Base-by-base conservation (phyloP, 2,113 vertebrate genomes). In the Pithys albifrons region DNA sequence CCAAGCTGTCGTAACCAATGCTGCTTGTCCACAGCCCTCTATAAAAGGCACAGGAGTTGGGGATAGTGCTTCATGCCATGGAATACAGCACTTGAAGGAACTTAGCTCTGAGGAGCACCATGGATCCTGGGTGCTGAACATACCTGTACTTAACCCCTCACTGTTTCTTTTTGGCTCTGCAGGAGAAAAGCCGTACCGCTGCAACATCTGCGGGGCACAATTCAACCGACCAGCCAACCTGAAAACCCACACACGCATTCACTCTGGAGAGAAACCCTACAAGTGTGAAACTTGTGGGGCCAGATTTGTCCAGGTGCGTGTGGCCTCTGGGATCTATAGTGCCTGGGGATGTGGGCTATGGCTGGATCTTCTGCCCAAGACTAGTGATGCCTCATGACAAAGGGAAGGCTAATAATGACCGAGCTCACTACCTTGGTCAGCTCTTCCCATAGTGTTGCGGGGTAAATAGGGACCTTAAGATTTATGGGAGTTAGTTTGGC, bases 261-360 rank as follows among this genome's bases (percentile, higher is more conserved):
- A 99, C 98, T 99, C 99, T 1, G 99, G 99, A 89, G 99, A 99
- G 96, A 99, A 99, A 97, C 99, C 99, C 31, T 99, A 99, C 97
- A 99, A 99, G 97, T 99, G 99, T 9, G 99, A 99, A 95, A 99
- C 99, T 0, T 99, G 98, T 0, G 98, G 98, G 16, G 98, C 98
- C 66, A 97, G 98, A 90, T 98, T 98, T 61, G 98, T 98, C 27
- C 98, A 98, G 98, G 98, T 98, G 35, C 3, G 85, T 81, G 12
- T 46, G n/a, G 28, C 55, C 24, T 57, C 72, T 43, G 86, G 13
- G 33, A 33, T 39, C 75, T 2, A 0, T 43, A 12, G 46, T 33
- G 45, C 35, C 29, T 43, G 52, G 76, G 76, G 39, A 54, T 35
- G 59, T 78, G 65, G 69, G 39, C 31, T 14, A 0, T 19, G 27